Conservation (phyloP, 2,888 invertebrate genomes). For the Parnassius mnemosyne region DNA sequence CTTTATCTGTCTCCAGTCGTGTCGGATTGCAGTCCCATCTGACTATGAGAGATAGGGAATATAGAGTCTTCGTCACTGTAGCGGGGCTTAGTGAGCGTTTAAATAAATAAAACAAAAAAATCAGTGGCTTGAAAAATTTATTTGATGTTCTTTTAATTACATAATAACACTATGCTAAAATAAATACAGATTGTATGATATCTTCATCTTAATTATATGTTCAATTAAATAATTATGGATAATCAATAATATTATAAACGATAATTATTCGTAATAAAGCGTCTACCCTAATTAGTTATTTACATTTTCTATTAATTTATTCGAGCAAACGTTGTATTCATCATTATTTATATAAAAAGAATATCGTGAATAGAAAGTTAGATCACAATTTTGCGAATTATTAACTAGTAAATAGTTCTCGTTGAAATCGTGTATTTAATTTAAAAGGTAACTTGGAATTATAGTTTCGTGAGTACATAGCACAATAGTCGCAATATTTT, state of each 20-base stretch:
- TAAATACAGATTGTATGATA: constrained; percentile 76
- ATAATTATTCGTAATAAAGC: constrained; percentile 46
- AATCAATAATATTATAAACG: constrained; percentile 57
- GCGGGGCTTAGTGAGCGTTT: too few species aligned
- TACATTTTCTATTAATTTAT: constrained; percentile 65
- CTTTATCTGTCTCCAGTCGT: too few species aligned
- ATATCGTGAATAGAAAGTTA: constrained; percentile 20
- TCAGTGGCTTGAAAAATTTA: constrained; percentile 80
- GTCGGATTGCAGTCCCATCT: too few species aligned
- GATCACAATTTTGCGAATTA: constrained; percentile 26
- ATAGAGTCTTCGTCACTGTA: too few species aligned
- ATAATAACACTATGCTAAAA: constrained; percentile 75
- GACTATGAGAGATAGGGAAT: too few species aligned
- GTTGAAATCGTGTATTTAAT: constrained; percentile 6
- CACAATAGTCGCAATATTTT: constrained; percentile 12
- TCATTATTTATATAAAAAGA: constrained; percentile 12
- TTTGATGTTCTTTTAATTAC: constrained; percentile 76
- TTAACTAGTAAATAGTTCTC: constrained; percentile 9
- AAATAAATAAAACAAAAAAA: constrained; percentile 25
- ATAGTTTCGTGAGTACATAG: constrained; percentile 4
- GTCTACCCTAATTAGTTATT: constrained; percentile 69
- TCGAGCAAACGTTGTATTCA: constrained; percentile 39
- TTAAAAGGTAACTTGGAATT: constrained; percentile 16
- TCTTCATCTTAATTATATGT: constrained; percentile 67
- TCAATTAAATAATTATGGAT: constrained; percentile 69